Evolutionary conservation across 1,140 invertebrate species (phyloP).

Genomic region (Bombus sibiricus): DNA sequence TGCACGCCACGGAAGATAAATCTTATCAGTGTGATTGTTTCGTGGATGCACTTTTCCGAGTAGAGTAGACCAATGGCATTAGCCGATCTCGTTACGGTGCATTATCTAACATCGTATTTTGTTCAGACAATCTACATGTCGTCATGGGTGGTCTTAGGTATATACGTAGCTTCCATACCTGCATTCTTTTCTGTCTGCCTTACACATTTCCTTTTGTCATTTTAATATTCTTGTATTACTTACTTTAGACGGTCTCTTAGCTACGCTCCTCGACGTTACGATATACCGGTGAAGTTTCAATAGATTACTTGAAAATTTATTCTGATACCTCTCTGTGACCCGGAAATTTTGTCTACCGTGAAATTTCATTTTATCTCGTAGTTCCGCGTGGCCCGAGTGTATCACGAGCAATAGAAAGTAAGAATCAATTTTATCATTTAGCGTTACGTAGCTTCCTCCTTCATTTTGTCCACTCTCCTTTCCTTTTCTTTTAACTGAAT

Average conservation of each 20-base stretch:
- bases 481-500: not conserved
- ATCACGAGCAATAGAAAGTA: constrained; percentile 13
- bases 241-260: not conserved
- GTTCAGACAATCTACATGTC: constrained; percentile 10
- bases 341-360: constrained; percentile 32
- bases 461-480: not conserved
- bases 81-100: constrained; percentile 34
- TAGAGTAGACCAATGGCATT: not conserved
- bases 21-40: constrained; percentile 29
- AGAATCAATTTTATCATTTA: constrained; percentile 43
- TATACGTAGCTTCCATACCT: not conserved
- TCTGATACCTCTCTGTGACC: constrained; percentile 9
- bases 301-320: constrained; percentile 41
- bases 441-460: not conserved
- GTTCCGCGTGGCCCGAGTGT: not conserved
- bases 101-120: constrained; percentile 37
- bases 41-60: constrained; percentile 18
- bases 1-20: constrained; percentile 4
- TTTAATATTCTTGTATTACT: constrained; percentile 29
- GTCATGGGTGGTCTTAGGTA: constrained; percentile 3
- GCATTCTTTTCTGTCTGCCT: not conserved
- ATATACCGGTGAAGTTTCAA: constrained; percentile 10
- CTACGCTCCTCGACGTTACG: not conserved
- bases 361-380: constrained; percentile 33
- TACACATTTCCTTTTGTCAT: not conserved